phyloP scores from a whole-genome alignment of 2,888 invertebrate species.

The Parthenolecanium corni region DNA sequence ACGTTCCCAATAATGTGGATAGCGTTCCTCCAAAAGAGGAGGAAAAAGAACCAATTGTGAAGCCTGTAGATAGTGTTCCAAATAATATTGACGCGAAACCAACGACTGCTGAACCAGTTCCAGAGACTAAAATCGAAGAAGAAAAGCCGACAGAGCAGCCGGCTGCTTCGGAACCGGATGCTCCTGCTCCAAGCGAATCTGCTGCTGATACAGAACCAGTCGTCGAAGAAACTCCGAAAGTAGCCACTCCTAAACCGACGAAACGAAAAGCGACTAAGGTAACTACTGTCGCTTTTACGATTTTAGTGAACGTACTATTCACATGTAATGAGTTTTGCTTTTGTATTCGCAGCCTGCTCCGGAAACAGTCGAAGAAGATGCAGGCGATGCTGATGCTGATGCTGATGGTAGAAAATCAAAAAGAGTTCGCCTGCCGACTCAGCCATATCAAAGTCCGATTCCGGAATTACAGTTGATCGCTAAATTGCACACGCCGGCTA shows the following conservation, averaged over 20 bases:
- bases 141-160: not conserved
- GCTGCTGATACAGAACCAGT: slow-evolving; percentile 38
- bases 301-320: not conserved
- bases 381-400: too few relatives aligned
- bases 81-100: not conserved
- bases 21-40: not conserved
- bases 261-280: slow-evolving; percentile 29
- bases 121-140: slow-evolving; percentile 1
- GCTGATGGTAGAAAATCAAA: slow-evolving; percentile 42
- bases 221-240: slow-evolving; percentile 39
- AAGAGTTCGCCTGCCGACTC: slow-evolving; percentile 53
- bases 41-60: not conserved
- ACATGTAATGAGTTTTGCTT: not conserved
- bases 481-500: slow-evolving; percentile 50
- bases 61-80: not conserved
- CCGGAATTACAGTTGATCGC: slow-evolving; percentile 66
- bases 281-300: not conserved
- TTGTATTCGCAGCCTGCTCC: slow-evolving; percentile 1
- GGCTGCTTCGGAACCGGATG: not conserved
- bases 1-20: not conserved
- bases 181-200: slow-evolving; percentile 32
- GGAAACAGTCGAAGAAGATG: slow-evolving; percentile 7
- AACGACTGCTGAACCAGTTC: not conserved
- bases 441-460: slow-evolving; percentile 70
- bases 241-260: slow-evolving; percentile 36